Conservation (phyloP, 2,888 invertebrate genomes). For the Suillia variegata region DNA sequence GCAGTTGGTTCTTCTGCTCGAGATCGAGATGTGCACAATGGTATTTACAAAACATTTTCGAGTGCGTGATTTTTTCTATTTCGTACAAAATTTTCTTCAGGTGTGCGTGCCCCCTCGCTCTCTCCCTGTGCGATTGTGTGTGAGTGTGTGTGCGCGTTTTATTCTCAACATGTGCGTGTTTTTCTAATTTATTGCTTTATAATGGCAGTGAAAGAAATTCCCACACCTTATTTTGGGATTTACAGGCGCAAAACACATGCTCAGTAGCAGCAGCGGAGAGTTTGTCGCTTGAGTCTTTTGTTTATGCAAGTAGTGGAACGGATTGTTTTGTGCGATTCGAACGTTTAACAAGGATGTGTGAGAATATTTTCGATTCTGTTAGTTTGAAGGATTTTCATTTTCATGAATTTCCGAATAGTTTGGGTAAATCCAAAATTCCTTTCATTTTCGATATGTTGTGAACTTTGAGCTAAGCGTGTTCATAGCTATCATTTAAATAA, state of each 20-base stretch:
- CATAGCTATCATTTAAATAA: no score
- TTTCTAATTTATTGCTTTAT: conserved; percentile 7
- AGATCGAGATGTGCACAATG: conserved; percentile 8
- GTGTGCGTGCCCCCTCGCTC: no score
- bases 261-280: neutral
- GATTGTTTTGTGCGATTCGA: conserved; percentile 8
- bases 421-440: no score
- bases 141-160: neutral
- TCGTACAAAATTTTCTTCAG: neutral
- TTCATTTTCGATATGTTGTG: no score
- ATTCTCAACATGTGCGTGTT: conserved; percentile 11
- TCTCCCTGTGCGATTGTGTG: no score
- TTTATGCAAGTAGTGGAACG: conserved; percentile 1
- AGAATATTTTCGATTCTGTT: no score
- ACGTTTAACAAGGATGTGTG: no score
- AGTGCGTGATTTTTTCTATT: conserved; percentile 15
- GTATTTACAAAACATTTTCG: conserved; percentile 1
- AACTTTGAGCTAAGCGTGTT: no score
- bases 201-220: conserved; percentile 3
- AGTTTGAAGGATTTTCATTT: no score
- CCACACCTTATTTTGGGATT: conserved; percentile 9
- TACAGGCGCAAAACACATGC: conserved; percentile 3
- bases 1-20: neutral
- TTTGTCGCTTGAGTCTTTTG: conserved; percentile 30
- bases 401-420: no score